Conservation (phyloP, 2,797 vertebrate genomes). For the Echiichthys vipera region DNA sequence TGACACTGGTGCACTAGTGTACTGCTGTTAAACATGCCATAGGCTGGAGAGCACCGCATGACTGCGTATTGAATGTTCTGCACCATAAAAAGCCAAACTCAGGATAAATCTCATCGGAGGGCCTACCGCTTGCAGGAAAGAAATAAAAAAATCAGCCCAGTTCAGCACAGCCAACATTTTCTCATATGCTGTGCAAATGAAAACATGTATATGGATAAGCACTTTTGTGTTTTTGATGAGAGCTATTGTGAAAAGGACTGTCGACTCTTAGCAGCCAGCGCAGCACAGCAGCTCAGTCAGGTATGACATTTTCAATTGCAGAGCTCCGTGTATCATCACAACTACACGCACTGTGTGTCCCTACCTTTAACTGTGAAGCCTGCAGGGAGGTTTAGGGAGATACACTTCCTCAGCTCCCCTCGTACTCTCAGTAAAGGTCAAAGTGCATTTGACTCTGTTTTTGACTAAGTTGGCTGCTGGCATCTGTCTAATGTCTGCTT, state of each 20-base stretch:
- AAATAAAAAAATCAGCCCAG: background rate
- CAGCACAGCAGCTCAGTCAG: slow-evolving; percentile 57
- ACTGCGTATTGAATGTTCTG: slow-evolving; percentile 3
- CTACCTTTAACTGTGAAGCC: background rate
- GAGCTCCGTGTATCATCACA: slow-evolving; percentile 25
- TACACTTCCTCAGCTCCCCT: slow-evolving; percentile 2
- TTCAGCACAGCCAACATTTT: slow-evolving; percentile 39
- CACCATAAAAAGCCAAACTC: slow-evolving; percentile 31
- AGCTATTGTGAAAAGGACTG: slow-evolving; percentile 21
- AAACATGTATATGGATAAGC: slow-evolving; percentile 59
- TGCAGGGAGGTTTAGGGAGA: background rate
- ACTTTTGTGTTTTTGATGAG: slow-evolving; percentile 50
- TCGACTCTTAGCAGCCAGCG: slow-evolving; percentile 41
- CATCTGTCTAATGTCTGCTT: slow-evolving; percentile 47
- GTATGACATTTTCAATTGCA: slow-evolving; percentile 38
- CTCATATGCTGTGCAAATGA: slow-evolving; percentile 53
- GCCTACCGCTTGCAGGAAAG: background rate
- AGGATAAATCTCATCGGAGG: background rate
- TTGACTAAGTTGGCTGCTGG: slow-evolving; percentile 15
- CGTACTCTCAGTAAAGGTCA: slow-evolving; percentile 23
- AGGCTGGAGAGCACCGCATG: background rate
- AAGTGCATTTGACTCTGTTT: slow-evolving; percentile 21
- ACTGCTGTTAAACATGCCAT: background rate
- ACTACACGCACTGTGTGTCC: slow-evolving; percentile 8
- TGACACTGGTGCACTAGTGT: background rate